Percentiles rank a stretch among this genome's conserved stretches.
Evolutionary conservation across 2,113 vertebrate genomes (phyloP).

Genomic region (Panurus biarmicus): DNA sequence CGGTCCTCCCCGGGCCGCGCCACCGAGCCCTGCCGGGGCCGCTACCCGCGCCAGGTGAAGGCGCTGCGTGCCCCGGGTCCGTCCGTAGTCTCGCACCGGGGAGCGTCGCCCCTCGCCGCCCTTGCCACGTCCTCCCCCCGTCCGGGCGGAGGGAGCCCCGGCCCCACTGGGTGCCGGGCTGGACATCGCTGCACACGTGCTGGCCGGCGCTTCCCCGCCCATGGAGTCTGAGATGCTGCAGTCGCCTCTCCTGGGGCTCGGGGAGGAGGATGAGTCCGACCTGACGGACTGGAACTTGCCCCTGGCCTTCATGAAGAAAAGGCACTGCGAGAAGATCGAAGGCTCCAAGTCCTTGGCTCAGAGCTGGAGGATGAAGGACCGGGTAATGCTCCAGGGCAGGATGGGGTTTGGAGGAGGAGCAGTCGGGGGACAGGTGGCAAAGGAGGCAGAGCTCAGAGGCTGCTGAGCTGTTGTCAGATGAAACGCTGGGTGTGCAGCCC

Average conservation of each 20-base stretch:
- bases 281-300: conserved; percentile 90
- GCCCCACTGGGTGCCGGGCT: not conserved
- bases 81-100: not conserved
- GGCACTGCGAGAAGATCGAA: conserved; percentile 98
- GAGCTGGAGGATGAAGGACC: conserved; percentile 99
- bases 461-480: accelerated
- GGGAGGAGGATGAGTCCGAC: conserved; percentile 88
- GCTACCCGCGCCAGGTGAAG: not conserved
- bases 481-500: accelerated
- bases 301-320: conserved; percentile 94
- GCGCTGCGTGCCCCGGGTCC: not conserved
- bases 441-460: accelerated
- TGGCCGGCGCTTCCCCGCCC: not conserved
- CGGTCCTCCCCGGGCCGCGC: no score
- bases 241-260: conserved; percentile 83
- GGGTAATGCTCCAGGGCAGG: conserved; percentile 72
- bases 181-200: not conserved
- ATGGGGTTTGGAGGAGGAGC: not conserved
- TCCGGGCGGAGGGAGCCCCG: not conserved
- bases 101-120: not conserved
- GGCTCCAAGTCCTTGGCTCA: conserved; percentile 95
- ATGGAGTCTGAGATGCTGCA: conserved; percentile 79
- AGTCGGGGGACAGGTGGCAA: not conserved
- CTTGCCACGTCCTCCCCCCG: not conserved
- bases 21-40: not conserved